Percentiles rank a stretch among this genome's conserved stretches.
These are phyloP conservation scores for Seira musarum DNA, from an alignment of 2,888 invertebrate genomes.

Conservation along the genomic window DNA sequence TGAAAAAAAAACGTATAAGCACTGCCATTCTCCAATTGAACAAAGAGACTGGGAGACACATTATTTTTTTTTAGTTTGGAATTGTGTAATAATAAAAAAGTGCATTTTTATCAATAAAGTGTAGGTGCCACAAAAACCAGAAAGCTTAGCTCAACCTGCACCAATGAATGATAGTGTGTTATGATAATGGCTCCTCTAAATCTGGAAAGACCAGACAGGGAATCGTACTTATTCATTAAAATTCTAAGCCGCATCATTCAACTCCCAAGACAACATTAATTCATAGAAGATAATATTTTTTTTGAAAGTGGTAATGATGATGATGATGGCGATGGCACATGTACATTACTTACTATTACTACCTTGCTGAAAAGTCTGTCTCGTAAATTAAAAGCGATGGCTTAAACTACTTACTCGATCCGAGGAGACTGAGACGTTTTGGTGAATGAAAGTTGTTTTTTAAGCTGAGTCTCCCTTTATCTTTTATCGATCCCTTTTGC, in stretches of 20 bases:
- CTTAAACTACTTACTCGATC: neutral
- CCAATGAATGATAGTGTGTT: neutral
- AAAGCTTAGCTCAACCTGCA: neutral
- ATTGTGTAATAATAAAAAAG: neutral
- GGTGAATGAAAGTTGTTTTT: neutral
- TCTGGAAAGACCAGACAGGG: conserved; percentile 8
- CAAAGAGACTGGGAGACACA: conserved; percentile 27
- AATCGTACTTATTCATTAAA: conserved; percentile 49
- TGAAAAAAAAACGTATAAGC: conserved; percentile 22
- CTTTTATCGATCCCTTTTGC: conserved; percentile 17
- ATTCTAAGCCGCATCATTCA: conserved; percentile 43
- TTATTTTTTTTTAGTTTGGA: too few relatives aligned
- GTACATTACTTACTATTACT: neutral
- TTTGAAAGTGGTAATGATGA: conserved; percentile 2
- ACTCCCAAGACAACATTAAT: conserved; percentile 22
- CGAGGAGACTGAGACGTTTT: neutral
- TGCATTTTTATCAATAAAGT: neutral
- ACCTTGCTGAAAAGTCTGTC: neutral
- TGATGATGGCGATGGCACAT: too few relatives aligned
- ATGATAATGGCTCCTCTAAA: neutral
- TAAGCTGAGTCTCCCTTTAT: neutral
- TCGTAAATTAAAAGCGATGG: conserved; percentile 29
- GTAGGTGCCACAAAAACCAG: conserved; percentile 26
- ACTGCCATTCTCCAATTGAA: conserved; percentile 34
- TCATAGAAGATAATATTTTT: conserved; percentile 18